Conservation (phyloP, 2,797 vertebrate species). For the Ceryle rudis region DNA sequence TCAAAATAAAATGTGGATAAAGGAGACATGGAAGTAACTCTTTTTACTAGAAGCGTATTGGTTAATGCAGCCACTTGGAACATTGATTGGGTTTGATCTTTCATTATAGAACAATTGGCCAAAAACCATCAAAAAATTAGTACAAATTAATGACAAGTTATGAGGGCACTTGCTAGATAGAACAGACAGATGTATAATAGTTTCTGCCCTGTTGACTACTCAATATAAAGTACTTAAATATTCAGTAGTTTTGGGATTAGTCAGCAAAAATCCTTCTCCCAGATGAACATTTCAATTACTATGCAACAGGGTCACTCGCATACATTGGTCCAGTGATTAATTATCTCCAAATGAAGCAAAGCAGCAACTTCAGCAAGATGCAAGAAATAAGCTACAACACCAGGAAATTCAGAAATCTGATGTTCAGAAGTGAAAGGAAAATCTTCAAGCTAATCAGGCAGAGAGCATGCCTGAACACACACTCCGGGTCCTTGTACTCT, state of each 20-base stretch:
- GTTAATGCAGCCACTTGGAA: neutral
- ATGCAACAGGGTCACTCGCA: neutral
- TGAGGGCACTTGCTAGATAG: neutral
- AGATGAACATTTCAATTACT: neutral
- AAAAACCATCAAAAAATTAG: neutral
- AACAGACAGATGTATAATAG: neutral
- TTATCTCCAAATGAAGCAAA: conserved; percentile 23
- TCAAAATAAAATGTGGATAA: neutral
- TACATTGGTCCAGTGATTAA: neutral
- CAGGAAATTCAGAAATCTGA: neutral
- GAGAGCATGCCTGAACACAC: neutral
- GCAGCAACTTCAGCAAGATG: neutral
- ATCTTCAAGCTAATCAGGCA: neutral
- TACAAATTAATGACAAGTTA: neutral
- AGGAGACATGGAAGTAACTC: neutral
- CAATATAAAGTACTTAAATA: conserved; percentile 27
- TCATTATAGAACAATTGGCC: neutral
- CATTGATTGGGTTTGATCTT: neutral
- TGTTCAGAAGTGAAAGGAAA: neutral
- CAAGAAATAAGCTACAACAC: neutral
- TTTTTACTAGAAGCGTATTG: neutral
- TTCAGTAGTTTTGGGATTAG: neutral
- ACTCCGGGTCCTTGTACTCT: too few relatives aligned
- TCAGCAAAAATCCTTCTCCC: conserved; percentile 16
- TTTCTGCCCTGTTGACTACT: neutral